These are phyloP conservation scores for Pandion haliaetus DNA, from an alignment of 2,113 vertebrate genomes.

Conservation along the genomic window DNA sequence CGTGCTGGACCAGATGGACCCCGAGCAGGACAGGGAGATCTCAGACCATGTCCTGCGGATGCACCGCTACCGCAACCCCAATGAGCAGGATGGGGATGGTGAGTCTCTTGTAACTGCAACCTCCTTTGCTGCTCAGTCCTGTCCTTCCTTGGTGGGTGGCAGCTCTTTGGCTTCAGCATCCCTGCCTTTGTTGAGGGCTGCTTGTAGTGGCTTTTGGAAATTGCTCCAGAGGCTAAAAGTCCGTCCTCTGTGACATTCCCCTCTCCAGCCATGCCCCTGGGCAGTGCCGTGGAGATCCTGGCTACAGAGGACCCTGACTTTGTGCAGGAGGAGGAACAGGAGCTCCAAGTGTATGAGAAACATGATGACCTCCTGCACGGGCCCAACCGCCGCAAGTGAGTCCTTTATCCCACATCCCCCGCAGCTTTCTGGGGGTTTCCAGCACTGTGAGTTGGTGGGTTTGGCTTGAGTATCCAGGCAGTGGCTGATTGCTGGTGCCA, in stretches of 20 bases:
- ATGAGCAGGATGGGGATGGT: slow-evolving; percentile 94
- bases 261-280: slow-evolving; percentile 83
- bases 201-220: neutral
- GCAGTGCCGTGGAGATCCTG: slow-evolving; percentile 87
- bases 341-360: slow-evolving; percentile 94
- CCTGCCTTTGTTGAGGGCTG: neutral
- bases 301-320: slow-evolving; percentile 88
- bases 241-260: neutral
- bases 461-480: neutral
- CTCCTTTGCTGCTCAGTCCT: neutral
- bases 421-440: neutral
- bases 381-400: slow-evolving; percentile 83
- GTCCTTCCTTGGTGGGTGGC: neutral
- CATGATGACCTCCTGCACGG: slow-evolving; percentile 92
- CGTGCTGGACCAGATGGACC: slow-evolving; percentile 95
- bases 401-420: neutral
- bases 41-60: slow-evolving; percentile 95
- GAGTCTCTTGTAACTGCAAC: neutral
- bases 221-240: neutral
- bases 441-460: neutral
- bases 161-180: neutral
- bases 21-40: slow-evolving; percentile 92
- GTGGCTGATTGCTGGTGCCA: neutral
- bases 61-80: slow-evolving; percentile 91
- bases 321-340: slow-evolving; percentile 81